Evolutionary conservation across 2,888 invertebrate genomes (phyloP).

Genomic region (Drosophila mimica): DNA sequence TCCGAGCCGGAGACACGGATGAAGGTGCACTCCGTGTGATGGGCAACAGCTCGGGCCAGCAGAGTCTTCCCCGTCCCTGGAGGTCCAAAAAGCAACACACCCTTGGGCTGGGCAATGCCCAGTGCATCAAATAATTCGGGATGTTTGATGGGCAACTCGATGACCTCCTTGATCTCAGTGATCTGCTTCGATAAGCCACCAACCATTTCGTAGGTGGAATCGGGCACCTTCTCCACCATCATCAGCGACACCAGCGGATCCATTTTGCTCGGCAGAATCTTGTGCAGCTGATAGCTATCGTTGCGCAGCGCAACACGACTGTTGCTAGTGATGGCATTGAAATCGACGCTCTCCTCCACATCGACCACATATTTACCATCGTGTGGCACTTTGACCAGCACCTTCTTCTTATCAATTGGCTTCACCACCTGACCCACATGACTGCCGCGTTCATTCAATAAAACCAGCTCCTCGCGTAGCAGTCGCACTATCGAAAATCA

Average conservation of each 20-base stretch:
- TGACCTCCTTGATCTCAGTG: conserved; percentile 99
- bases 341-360: conserved; percentile 99
- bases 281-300: conserved; percentile 99
- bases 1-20: conserved; percentile 99
- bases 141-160: conserved; percentile 99
- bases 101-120: conserved; percentile 99
- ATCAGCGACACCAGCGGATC: conserved; percentile 99
- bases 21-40: conserved; percentile 99
- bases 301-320: conserved; percentile 98
- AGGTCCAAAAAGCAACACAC: conserved; percentile 98
- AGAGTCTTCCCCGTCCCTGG: conserved; percentile 96
- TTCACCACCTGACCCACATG: conserved; percentile 99
- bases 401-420: conserved; percentile 99
- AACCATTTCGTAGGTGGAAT: conserved; percentile 99
- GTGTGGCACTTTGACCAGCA: conserved; percentile 98
- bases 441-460: conserved; percentile 98
- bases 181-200: conserved; percentile 99
- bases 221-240: conserved; percentile 99
- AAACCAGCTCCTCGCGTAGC: conserved; percentile 97
- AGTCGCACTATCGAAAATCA: conserved; percentile 89
- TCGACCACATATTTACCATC: conserved; percentile 99
- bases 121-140: conserved; percentile 99
- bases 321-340: conserved; percentile 98
- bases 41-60: conserved; percentile 98
- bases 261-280: conserved; percentile 99